phyloP scores from a whole-genome alignment of 2,888 invertebrate species.

The Pammene fasciana region DNA sequence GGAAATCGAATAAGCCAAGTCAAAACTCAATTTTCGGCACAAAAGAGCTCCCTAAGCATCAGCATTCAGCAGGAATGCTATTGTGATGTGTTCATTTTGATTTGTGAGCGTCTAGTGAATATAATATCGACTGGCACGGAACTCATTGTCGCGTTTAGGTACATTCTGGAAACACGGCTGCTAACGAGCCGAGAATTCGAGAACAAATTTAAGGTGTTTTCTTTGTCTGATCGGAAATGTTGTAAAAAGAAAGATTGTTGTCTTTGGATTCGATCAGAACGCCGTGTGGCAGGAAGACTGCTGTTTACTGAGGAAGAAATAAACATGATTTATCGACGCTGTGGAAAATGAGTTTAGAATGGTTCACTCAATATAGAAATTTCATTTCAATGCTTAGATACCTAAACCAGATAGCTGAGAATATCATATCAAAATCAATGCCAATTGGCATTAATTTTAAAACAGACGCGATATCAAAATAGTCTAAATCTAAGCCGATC shows the following conservation, averaged over 20 bases:
- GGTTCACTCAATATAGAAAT: background rate
- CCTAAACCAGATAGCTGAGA: background rate
- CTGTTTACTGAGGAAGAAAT: conserved; percentile 28
- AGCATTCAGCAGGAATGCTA: conserved; percentile 48
- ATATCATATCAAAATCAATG: background rate
- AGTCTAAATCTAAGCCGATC: conserved; percentile 7
- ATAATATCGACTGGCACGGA: conserved; percentile 42
- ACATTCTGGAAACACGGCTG: conserved; percentile 33
- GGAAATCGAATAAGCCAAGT: conserved; percentile 48
- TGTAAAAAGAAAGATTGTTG: conserved; percentile 41
- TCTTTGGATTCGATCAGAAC: conserved; percentile 39
- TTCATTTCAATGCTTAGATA: background rate
- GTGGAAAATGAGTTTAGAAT: background rate
- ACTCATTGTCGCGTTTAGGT: conserved; percentile 36
- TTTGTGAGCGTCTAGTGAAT: conserved; percentile 43
- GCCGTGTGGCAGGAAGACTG: conserved; percentile 18
- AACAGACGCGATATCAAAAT: conserved; percentile 5
- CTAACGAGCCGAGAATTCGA: conserved; percentile 38
- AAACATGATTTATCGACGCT: conserved; percentile 18
- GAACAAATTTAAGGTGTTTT: conserved; percentile 41
- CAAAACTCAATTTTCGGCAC: conserved; percentile 47
- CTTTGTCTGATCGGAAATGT: conserved; percentile 39
- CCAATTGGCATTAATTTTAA: background rate
- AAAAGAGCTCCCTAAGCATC: conserved; percentile 48
- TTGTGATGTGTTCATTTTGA: conserved; percentile 51